These are phyloP conservation scores for Drosophila suzukii DNA, from an alignment of 1,140 invertebrate genomes.

Conservation along the genomic window DNA sequence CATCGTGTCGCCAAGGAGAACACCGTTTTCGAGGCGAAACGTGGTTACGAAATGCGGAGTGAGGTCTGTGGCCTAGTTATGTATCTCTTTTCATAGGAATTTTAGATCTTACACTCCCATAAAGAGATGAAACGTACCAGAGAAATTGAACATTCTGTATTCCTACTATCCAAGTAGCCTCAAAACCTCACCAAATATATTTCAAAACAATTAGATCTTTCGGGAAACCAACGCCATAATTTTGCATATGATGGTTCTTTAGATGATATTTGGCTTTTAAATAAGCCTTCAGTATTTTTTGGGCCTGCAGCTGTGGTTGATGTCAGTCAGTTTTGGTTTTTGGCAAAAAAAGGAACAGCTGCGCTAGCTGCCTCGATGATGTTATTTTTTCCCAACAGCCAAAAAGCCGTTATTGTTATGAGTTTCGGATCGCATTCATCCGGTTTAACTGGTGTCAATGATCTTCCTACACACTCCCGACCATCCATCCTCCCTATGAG, in stretches of 20 bases:
- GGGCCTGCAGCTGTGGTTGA: conserved; percentile 49
- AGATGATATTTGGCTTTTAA: conserved; percentile 4
- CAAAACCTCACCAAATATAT: background rate
- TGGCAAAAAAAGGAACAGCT: conserved; percentile 11
- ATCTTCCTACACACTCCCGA: conserved; percentile 37
- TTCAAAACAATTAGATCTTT: background rate
- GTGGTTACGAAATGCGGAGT: conserved; percentile 7
- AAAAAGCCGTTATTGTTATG: conserved; percentile 68
- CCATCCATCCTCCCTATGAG: conserved; percentile 2
- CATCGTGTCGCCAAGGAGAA: conserved; percentile 46
- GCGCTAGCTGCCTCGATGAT: conserved; percentile 54
- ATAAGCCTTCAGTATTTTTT: conserved; percentile 13
- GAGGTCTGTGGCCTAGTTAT: conserved; percentile 38
- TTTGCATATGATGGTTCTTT: conserved; percentile 16
- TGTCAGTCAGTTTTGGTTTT: conserved; percentile 35
- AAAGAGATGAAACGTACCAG: background rate
- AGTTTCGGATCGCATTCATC: conserved; percentile 65
- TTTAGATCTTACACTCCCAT: background rate
- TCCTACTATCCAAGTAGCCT: background rate
- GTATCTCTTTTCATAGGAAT: background rate
- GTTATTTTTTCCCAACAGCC: conserved; percentile 59
- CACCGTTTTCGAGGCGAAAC: conserved; percentile 7
- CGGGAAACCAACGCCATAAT: background rate
- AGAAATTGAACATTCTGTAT: background rate
- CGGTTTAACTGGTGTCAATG: conserved; percentile 67